Percentiles rank a stretch among this genome's conserved stretches.
Evolutionary conservation across 2,888 invertebrate genomes (phyloP).

Genomic region (Achlya flavicornis): DNA sequence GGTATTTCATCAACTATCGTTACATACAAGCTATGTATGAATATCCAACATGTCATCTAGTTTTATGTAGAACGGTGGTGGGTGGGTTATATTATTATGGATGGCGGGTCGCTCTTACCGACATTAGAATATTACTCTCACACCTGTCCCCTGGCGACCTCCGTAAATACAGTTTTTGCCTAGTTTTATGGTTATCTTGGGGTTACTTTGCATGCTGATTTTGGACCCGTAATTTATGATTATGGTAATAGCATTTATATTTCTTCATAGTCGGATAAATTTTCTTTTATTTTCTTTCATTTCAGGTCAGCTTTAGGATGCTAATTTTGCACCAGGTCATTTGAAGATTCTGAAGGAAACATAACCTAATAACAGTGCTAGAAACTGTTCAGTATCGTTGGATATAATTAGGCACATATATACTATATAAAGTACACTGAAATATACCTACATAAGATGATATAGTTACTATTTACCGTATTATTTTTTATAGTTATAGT

Average conservation of each 20-base stretch:
- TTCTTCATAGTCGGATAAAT: background rate
- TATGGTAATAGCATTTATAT: slow-evolving; percentile 17
- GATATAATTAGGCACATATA: too few relatives aligned
- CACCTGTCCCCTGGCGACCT: slow-evolving; percentile 67
- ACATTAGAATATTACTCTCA: slow-evolving; percentile 78
- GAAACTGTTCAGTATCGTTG: too few relatives aligned
- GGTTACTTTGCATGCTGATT: slow-evolving; percentile 54
- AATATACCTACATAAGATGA: too few relatives aligned
- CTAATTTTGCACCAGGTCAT: too few relatives aligned
- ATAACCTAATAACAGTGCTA: too few relatives aligned
- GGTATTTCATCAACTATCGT: slow-evolving; percentile 15
- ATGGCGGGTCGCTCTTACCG: slow-evolving; percentile 70
- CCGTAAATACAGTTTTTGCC: slow-evolving; percentile 70
- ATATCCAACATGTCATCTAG: slow-evolving; percentile 41
- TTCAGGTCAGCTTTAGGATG: background rate
- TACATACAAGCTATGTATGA: slow-evolving; percentile 14
- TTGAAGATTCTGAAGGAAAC: background rate
- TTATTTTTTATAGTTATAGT: too few relatives aligned
- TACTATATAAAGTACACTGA: too few relatives aligned
- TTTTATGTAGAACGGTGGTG: slow-evolving; percentile 49
- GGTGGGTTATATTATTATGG: slow-evolving; percentile 71
- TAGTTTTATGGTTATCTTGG: slow-evolving; percentile 54
- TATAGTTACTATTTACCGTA: too few relatives aligned
- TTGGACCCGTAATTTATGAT: slow-evolving; percentile 31
- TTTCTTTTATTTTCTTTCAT: background rate